Evolutionary conservation across 2,888 invertebrate species (phyloP), one percentile per base, ranked within the genome.

Genomic region (Salpingus planirostris): DNA sequence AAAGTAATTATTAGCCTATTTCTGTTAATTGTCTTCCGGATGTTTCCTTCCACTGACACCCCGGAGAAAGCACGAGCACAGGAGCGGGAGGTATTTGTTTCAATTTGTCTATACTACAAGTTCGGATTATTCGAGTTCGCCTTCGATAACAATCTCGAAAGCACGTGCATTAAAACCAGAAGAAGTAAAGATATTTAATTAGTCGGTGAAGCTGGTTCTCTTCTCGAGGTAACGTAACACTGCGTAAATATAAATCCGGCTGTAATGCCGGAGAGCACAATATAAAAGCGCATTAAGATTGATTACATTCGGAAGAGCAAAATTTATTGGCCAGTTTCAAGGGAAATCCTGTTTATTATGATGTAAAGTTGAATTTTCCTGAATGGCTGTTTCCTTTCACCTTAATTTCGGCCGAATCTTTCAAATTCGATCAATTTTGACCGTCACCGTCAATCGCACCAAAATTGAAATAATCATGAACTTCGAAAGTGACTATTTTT

Each of bases 341-440:
- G 38, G 38, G 33, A 38, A 38, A 29, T 38, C 38, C 38, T 38
- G 38, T 38, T 38, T 38, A 38, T 38, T 38, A 38, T 33, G 38
- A 38, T 38, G 38, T 38, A 38, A 38, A 38, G 38, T 38, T 37
- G 37, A 37, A 30, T 33, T 33, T 33, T 33, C 33, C 37, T n/a
- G n/a, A n/a, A 26, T 27, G 15, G 30, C 33, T 27, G 18, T 36
- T 30, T 10, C 15, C 23, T 12, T 32, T 26, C 6, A 29, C 28
- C 10, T 31, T 26, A 31, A 31, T 21, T 13, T 21, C 13, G 11
- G n/a, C n/a, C n/a, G n/a, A n/a, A n/a, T n/a, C n/a, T n/a, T n/a
- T n/a, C n/a, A n/a, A n/a, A n/a, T n/a, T n/a, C n/a, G n/a, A n/a
- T n/a, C n/a, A n/a, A n/a, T n/a, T n/a, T n/a, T n/a, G n/a, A n/a